Evolutionary conservation across 2,888 invertebrate species (phyloP).

Genomic region (Aporophyla lueneburgensis): DNA sequence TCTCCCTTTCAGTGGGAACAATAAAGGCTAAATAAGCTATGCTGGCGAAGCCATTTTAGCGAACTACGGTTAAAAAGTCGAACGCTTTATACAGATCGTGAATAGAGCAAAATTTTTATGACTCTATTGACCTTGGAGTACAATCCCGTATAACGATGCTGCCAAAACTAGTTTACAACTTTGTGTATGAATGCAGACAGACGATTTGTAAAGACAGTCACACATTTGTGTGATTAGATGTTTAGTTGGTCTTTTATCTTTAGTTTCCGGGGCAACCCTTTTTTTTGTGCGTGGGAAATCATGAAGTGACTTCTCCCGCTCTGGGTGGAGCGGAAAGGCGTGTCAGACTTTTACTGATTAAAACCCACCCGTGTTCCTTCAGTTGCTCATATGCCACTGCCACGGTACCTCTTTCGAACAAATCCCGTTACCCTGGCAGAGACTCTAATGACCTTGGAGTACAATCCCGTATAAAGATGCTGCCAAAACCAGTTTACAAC

Average conservation of each 20-base stretch:
- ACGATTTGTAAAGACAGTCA: background rate
- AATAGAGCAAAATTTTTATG: conserved; percentile 2
- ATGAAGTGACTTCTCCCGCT: no score
- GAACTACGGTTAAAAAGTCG: background rate
- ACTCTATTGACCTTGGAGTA: conserved; percentile 15
- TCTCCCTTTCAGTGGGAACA: no score
- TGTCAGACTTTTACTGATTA: no score
- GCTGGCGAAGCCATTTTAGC: no score
- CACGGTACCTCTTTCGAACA: no score
- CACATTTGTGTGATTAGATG: background rate
- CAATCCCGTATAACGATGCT: conserved; percentile 21
- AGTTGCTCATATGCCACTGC: no score
- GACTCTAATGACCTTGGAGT: conserved; percentile 16
- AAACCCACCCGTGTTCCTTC: no score
- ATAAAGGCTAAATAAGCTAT: no score
- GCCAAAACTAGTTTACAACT: conserved; percentile 20
- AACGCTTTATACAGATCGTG: background rate
- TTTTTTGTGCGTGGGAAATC: no score
- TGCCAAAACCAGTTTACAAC: conserved; percentile 24
- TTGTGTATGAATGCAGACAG: background rate
- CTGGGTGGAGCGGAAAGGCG: no score
- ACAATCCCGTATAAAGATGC: conserved; percentile 20
- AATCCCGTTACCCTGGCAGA: no score
- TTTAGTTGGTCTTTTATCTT: background rate
- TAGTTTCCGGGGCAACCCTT: no score